These are phyloP conservation scores for Ammodytes marinus DNA, from an alignment of 2,113 vertebrate species.

Conservation along the genomic window DNA sequence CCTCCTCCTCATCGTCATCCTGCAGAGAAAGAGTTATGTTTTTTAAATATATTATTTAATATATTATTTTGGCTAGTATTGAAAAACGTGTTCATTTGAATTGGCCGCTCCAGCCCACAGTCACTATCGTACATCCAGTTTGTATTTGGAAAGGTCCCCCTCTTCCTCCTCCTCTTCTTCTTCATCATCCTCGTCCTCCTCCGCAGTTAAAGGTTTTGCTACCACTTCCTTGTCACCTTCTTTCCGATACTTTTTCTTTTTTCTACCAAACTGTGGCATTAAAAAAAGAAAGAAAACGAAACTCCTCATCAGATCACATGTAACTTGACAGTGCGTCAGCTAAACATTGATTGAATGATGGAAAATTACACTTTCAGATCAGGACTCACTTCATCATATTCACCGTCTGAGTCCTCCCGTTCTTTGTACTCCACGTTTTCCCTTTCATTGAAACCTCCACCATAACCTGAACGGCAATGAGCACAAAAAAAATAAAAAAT, in stretches of 20 bases:
- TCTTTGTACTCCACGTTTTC: slow-evolving; percentile 99
- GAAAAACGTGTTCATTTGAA: neutral
- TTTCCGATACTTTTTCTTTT: slow-evolving; percentile 98
- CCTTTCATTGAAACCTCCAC: slow-evolving; percentile 98
- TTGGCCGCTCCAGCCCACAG: neutral
- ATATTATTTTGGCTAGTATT: neutral
- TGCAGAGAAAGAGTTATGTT: slow-evolving; percentile 51
- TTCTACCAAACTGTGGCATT: slow-evolving; percentile 92
- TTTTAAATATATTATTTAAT: neutral
- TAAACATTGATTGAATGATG: neutral
- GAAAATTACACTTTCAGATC: neutral
- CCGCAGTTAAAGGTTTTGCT: slow-evolving; percentile 60
- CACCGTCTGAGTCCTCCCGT: slow-evolving; percentile 98
- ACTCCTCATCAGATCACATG: neutral
- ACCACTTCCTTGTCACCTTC: slow-evolving; percentile 91
- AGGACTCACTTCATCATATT: slow-evolving; percentile 95
- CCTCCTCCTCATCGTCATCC: slow-evolving; percentile 90
- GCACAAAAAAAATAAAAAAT: neutral
- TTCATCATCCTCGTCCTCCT: slow-evolving; percentile 74
- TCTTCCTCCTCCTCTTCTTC: slow-evolving; percentile 93
- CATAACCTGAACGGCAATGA: slow-evolving; percentile 88
- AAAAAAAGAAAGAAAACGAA: neutral
- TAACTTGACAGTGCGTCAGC: neutral
- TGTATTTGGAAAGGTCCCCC: slow-evolving; percentile 98
- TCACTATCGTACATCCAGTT: slow-evolving; percentile 89